Base-by-base conservation (phyloP, 2,797 vertebrate species). In the Lacerta viridis region DNA sequence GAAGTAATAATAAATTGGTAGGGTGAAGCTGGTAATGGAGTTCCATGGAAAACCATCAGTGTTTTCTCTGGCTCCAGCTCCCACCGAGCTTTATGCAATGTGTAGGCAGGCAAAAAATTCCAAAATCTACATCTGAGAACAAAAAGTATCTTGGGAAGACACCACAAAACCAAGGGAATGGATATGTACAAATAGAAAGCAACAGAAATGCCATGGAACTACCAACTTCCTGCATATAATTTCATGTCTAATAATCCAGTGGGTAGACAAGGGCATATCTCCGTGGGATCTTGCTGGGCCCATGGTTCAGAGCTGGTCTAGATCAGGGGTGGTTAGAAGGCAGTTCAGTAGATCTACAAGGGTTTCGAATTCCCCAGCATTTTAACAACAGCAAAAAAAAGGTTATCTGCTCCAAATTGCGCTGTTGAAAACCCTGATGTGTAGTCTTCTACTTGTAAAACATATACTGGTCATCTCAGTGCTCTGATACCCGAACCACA, bases 1-100 rank as follows among this genome's bases (percentile, higher is more conserved):
- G 89, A 82, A 91, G 93, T 68, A n/a, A 41, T 64, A 92, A 89
- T 39, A 89, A 84, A 4, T 81, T 88, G 27, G 88, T 91, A 83
- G 88, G 87, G 59, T 85, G 83, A 86, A 92, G 79, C 66, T 93
- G 84, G 68, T 88, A 87, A 87, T 55, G 36, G 66, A 89, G 33
- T 84, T 90, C 77, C 85, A 41, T 17, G 80, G 87, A 84, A 89
- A 93, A 91, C 0, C 0, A 87, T 76, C 66, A 20, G 13, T 91
- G 75, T 91, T 93, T 94, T 93, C 89, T 84, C 80, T 95, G 93
- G 90, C 88, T 85, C 6, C 6, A 29, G 9, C 13, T 78, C 4
- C 66, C 61, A 61, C 3, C n/a, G 90, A 66, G 80, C 85, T 84
- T 71, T 36, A 25, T 50, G 46, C 68, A 86, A 72, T 64, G 39